phyloP scores from a whole-genome alignment of 2,113 vertebrate genomes.

The Cavia aperea region DNA sequence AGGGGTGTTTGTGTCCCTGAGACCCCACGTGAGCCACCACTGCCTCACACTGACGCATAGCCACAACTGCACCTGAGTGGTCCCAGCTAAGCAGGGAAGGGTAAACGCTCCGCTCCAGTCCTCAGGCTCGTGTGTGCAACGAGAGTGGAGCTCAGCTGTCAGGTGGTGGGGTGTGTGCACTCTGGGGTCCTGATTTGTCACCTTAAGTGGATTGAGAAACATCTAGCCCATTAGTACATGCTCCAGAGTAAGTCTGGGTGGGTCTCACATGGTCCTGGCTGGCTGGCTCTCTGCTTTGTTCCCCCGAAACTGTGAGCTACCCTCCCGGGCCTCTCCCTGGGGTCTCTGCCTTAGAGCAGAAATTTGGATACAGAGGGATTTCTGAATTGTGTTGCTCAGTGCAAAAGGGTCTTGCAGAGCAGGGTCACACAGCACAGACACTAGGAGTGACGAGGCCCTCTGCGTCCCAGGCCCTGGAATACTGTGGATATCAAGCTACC shows the following conservation, averaged over 20 bases:
- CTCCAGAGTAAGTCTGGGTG: neutral
- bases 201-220: neutral
- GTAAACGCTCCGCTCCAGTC: fast-evolving
- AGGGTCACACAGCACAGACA: too few relatives aligned
- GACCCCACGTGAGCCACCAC: neutral
- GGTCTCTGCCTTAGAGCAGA: neutral
- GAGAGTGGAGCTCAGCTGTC: too few relatives aligned
- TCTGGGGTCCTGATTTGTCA: neutral
- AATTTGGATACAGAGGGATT: neutral
- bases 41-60: neutral
- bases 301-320: neutral
- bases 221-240: neutral
- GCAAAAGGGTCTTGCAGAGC: neutral
- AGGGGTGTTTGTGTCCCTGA: neutral
- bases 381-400: neutral
- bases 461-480: neutral
- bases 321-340: neutral
- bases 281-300: neutral
- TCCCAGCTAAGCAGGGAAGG: neutral
- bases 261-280: neutral
- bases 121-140: neutral
- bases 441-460: too few relatives aligned
- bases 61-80: neutral
- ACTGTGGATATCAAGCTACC: neutral
- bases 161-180: too few relatives aligned